These are phyloP conservation scores for Mesodorylaimus sp. DNA, from an alignment of 2,888 invertebrate species.

Conservation along the genomic window DNA sequence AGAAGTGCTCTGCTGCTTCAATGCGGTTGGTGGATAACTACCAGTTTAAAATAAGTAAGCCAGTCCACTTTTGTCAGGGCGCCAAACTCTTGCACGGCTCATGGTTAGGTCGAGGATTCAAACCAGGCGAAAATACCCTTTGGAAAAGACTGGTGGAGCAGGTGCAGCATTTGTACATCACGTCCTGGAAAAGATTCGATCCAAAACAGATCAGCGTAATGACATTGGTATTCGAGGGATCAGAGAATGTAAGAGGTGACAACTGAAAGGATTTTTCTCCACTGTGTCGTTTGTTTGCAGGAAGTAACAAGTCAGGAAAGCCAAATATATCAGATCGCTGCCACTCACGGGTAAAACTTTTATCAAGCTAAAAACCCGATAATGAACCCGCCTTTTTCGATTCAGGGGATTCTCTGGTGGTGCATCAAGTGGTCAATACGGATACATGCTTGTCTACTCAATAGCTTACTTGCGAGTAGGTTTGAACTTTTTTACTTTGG, in stretches of 20 bases:
- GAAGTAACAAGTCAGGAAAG: constrained; percentile 58
- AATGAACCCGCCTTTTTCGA: no score
- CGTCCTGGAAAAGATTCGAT: constrained; percentile 66
- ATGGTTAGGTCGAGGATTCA: constrained; percentile 34
- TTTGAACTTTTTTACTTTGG: constrained; percentile 13
- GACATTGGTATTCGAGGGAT: constrained; percentile 73
- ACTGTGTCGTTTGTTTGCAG: constrained; percentile 17
- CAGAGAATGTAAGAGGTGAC: constrained; percentile 13
- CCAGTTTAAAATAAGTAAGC: constrained; percentile 75
- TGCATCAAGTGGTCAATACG: constrained; percentile 70
- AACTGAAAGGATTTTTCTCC: no score
- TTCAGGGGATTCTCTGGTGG: constrained; percentile 61
- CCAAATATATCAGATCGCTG: constrained; percentile 58
- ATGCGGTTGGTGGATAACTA: constrained; percentile 91
- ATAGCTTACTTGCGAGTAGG: constrained; percentile 81
- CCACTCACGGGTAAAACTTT: constrained; percentile 42
- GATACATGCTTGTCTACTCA: constrained; percentile 81
- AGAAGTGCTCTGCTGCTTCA: constrained; percentile 79
- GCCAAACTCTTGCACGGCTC: neutral
- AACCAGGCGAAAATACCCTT: constrained; percentile 41
- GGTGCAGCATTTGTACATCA: constrained; percentile 66
- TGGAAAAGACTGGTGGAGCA: constrained; percentile 50
- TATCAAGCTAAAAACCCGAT: no score
- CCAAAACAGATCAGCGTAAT: constrained; percentile 63
- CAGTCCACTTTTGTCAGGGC: neutral